Base-by-base conservation (phyloP, 1,140 invertebrate species). In the Harpegnathos saltator region DNA sequence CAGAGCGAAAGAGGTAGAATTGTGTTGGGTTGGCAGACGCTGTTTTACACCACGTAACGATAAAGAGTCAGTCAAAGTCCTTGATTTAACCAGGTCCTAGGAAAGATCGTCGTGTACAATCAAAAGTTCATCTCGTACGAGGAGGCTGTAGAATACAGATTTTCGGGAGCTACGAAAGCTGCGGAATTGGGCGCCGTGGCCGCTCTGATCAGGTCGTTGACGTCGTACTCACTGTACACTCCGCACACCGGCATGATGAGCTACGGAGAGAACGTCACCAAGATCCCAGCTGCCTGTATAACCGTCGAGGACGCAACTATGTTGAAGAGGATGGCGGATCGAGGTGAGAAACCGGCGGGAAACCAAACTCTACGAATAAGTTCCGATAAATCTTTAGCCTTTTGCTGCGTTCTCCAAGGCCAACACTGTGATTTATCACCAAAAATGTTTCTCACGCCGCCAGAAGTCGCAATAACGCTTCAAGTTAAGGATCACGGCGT, bases 301-400 rank as follows among this genome's bases (percentile, higher is more conserved):
- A 97, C 97, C 0, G 92, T 96, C 11, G 97, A 98, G 95, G 97
- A 98, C 94, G 97, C 97, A 5, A 95, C 96, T 90, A 95, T 98
- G 89, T 92, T 98, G 68, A 91, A 95, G 69, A 95, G 97, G 92
- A 94, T 97, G 87, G 94, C 95, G 44, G 89, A 96, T 56, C 93
- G 95, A 94, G 96, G 96, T 94, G 90, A 58, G 19, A 33, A 38
- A 26, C 9, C 54, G n/a, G n/a, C n/a, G n/a, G n/a, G n/a, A n/a
- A n/a, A n/a, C n/a, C n/a, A n/a, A n/a, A n/a, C n/a, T n/a, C n/a
- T n/a, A n/a, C n/a, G n/a, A n/a, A n/a, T n/a, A n/a, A n/a, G n/a
- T n/a, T n/a, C n/a, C n/a, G n/a, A n/a, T n/a, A n/a, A n/a, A n/a
- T n/a, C n/a, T n/a, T n/a, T n/a, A n/a, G n/a, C n/a, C n/a, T n/a